These are phyloP conservation scores for Lysandra coridon DNA, from an alignment of 2,888 invertebrate genomes.

Conservation along the genomic window DNA sequence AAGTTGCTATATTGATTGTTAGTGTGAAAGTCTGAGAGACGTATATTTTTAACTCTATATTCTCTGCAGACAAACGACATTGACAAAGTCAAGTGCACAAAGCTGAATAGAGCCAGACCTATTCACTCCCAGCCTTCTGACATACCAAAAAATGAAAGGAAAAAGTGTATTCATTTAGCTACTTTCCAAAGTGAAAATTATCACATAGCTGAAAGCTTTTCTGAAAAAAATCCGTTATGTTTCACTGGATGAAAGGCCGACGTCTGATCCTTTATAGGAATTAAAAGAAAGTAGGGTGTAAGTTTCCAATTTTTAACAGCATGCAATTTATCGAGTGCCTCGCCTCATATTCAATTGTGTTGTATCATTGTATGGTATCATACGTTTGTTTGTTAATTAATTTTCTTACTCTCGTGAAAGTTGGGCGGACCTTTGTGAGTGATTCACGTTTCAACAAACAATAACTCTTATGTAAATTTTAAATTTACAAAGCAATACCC, in stretches of 20 bases:
- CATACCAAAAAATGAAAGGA: slow-evolving; percentile 20
- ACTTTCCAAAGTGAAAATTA: slow-evolving; percentile 17
- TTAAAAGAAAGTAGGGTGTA: background rate
- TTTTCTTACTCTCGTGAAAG: slow-evolving; percentile 69
- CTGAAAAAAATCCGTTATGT: background rate
- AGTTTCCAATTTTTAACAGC: slow-evolving; percentile 1
- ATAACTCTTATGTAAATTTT: slow-evolving; percentile 70
- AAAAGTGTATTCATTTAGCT: slow-evolving; percentile 2
- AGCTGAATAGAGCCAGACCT: slow-evolving; percentile 15
- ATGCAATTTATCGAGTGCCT: slow-evolving; percentile 3
- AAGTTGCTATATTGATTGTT: background rate
- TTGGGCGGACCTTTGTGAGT: slow-evolving; percentile 63
- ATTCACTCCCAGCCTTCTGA: slow-evolving; percentile 12
- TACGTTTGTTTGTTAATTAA: slow-evolving; percentile 36
- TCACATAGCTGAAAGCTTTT: background rate
- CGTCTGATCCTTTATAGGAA: background rate
- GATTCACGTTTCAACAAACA: slow-evolving; percentile 70
- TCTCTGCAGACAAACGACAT: slow-evolving; percentile 4
- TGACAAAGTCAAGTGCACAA: slow-evolving; percentile 17
- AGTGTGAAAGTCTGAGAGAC: background rate
- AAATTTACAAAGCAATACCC: slow-evolving; percentile 43
- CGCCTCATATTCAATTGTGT: background rate
- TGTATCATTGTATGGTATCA: slow-evolving; percentile 21
- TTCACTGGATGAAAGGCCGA: background rate
- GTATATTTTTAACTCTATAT: slow-evolving; percentile 7